Base-by-base conservation (phyloP, 1,140 invertebrate species). In the Rhynchophorus ferrugineus region DNA sequence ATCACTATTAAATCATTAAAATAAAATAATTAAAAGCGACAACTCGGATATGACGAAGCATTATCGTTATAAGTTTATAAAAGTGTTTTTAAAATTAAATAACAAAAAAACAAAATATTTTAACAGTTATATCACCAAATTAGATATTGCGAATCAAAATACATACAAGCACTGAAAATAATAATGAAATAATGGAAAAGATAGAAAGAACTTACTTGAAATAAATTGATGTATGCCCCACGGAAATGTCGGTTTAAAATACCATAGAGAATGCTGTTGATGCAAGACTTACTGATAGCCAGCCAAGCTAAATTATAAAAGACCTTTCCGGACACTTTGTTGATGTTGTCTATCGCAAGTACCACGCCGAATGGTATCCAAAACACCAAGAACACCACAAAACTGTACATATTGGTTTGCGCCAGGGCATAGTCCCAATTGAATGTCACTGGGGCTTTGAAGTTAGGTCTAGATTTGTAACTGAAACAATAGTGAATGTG, bases 191-290 rank as follows among this genome's bases (percentile, higher is more conserved):
- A 37, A 37, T n/a, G 9, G 16, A 13, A 39, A 33, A 24, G n/a
- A n/a, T n/a, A n/a, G n/a, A n/a, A n/a, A n/a, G n/a, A n/a, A 45
- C 8, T 41, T 44, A 55, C 53, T 46, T 55, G 60, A 61, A 88
- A 89, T 7, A 89, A 68, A 62, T 87, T 84, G 16, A 82, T 73
- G 63, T 85, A 91, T 2, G 85, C 84, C 51, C 76, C 80, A n/a
- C 84, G 73, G 61, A 87, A 88, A 63, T 83, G 79, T 0, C 77
- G 71, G 61, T 85, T 81, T 2, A 76, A 67, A 0, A 78, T 68
- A 47, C 80, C 80, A 61, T 87, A 87, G 1, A 87, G 63, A 2
- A 84, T 72, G 58, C 78, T 81, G 55, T 82, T 81, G 34, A 85
- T 63, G 45, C 83, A 81, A 0, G 82, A 82, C 53, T 87, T 85